phyloP scores from a whole-genome alignment of 1,140 invertebrate genomes.

The Teleopsis dalmanni region DNA sequence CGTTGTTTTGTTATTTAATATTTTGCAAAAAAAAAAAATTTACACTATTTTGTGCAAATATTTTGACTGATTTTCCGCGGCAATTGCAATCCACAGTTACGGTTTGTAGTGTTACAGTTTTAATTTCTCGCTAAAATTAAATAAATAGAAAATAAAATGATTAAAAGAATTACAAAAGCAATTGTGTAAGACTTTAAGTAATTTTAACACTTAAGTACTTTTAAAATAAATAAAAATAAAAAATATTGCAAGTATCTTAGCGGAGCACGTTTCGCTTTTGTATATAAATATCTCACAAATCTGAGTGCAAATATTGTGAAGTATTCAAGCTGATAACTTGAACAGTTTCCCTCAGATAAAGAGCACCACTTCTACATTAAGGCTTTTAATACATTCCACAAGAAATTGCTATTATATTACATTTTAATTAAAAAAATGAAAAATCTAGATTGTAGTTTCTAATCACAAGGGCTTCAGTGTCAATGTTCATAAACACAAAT shows the following conservation, averaged over 20 bases:
- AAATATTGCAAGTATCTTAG: background rate
- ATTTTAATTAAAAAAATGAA: background rate
- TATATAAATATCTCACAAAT: background rate
- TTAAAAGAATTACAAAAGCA: background rate
- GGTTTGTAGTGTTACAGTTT: background rate
- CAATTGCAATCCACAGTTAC: background rate
- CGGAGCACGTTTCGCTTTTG: background rate
- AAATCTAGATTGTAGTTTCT: no score
- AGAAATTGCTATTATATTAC: background rate
- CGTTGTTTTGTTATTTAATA: background rate
- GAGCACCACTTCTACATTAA: background rate
- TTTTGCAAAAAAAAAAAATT: background rate
- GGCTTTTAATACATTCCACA: background rate
- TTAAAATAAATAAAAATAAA: background rate
- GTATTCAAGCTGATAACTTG: background rate
- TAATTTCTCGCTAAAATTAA: background rate
- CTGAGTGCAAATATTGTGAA: background rate
- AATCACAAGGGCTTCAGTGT: no score
- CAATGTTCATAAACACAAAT: no score
- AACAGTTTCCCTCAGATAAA: background rate
- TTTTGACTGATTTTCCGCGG: background rate
- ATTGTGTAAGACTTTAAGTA: background rate
- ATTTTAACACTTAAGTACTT: no score
- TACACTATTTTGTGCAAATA: background rate
- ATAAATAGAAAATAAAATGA: background rate